A percentile compares a stretch with the other conserved stretches of the same genome.
phyloP scores from a whole-genome alignment of 2,888 invertebrate genomes.

The Drosophila testacea region DNA sequence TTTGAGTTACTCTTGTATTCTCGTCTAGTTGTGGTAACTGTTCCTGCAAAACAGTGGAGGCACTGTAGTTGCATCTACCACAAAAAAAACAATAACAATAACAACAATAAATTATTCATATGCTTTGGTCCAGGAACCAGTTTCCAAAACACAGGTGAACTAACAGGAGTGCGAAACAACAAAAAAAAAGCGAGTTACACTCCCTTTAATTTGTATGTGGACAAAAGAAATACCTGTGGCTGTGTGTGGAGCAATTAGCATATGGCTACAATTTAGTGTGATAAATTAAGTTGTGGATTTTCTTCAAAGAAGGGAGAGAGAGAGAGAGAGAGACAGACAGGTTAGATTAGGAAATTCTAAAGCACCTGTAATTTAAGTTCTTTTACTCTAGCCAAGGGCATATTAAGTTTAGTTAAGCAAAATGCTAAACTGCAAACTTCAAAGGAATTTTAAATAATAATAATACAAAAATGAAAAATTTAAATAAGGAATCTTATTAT shows the following conservation, averaged over 20 bases:
- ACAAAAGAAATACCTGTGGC: not conserved
- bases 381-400: no score
- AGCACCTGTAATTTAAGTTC: no score
- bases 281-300: conserved; percentile 1
- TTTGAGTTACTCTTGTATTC: not conserved
- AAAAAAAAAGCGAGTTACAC: not conserved
- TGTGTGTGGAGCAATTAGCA: conserved; percentile 14
- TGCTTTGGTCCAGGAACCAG: conserved; percentile 18
- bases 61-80: conserved; percentile 19
- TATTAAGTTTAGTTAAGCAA: no score
- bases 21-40: not conserved
- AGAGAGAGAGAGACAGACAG: no score
- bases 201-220: not conserved
- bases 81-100: conserved; percentile 39
- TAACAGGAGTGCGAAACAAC: conserved; percentile 8
- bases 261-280: not conserved
- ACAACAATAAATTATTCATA: conserved; percentile 60
- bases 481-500: no score
- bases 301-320: not conserved
- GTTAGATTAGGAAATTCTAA: no score
- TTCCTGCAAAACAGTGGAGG: not conserved
- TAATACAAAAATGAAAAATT: no score
- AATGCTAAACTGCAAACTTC: no score
- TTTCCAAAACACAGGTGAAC: conserved; percentile 13
- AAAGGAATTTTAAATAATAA: no score